A percentile compares a stretch with the other conserved stretches of the same genome.
Evolutionary conservation across 2,888 invertebrate genomes (phyloP).

Genomic region (Netelia virgata): DNA sequence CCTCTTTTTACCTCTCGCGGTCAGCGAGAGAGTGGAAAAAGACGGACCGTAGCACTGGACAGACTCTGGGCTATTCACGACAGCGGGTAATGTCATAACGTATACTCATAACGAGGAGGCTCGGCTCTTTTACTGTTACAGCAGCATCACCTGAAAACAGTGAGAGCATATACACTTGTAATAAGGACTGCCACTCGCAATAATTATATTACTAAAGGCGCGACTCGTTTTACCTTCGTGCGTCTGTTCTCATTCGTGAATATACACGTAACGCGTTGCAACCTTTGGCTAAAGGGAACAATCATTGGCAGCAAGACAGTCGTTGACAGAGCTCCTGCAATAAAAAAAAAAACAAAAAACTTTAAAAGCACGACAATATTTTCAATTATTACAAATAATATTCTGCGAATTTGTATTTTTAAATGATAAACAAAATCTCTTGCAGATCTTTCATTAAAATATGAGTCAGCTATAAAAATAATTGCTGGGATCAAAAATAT

Average conservation of each 20-base stretch:
- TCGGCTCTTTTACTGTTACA: constrained; percentile 29
- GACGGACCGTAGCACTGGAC: constrained; percentile 7
- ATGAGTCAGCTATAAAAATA: too few species aligned
- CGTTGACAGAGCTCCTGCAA: neutral
- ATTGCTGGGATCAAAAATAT: too few species aligned
- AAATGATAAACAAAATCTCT: too few species aligned
- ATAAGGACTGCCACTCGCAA: constrained; percentile 21
- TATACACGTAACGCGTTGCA: constrained; percentile 11
- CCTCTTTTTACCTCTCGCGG: constrained; percentile 1
- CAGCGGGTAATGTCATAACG: constrained; percentile 33
- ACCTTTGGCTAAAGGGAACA: neutral
- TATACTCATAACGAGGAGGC: constrained; percentile 52
- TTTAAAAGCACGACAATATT: neutral
- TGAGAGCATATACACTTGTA: constrained; percentile 29
- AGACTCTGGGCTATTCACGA: constrained; percentile 13
- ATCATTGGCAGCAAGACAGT: neutral
- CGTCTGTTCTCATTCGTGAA: constrained; percentile 5
- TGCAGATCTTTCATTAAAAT: too few species aligned
- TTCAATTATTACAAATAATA: too few species aligned
- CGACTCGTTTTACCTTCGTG: constrained; percentile 50
- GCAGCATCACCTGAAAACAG: constrained; percentile 13
- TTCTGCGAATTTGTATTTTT: too few species aligned
- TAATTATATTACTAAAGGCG: constrained; percentile 56
- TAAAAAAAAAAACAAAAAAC: neutral
- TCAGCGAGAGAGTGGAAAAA: constrained; percentile 17